Percentiles rank a stretch among this genome's conserved stretches.
Conservation (phyloP, 2,113 vertebrate genomes). For the Rostratula benghalensis region DNA sequence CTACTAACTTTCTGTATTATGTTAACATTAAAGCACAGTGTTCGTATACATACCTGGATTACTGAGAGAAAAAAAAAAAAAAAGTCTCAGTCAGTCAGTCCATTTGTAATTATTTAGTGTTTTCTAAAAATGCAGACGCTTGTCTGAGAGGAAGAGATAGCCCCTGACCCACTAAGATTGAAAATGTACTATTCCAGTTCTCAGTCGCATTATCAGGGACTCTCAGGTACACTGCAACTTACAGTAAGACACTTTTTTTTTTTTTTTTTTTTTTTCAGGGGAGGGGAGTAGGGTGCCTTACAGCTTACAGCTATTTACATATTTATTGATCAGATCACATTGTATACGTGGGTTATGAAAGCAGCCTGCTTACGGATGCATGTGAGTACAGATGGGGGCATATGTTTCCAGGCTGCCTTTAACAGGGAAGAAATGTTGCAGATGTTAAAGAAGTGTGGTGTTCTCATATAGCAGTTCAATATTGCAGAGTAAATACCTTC, state of each 20-base stretch:
- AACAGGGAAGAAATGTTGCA: neutral
- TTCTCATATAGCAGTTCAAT: neutral
- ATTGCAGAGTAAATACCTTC: neutral
- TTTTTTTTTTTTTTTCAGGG: neutral
- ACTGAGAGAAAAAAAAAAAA: neutral
- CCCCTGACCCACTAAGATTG: fast-evolving
- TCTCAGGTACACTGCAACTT: neutral
- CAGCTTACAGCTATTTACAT: neutral
- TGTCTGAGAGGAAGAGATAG: neutral
- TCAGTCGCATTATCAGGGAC: neutral
- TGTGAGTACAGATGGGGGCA: neutral
- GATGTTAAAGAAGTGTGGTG: neutral
- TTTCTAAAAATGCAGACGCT: neutral
- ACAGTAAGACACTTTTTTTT: neutral
- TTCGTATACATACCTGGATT: neutral
- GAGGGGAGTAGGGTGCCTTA: neutral
- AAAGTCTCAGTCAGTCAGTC: neutral
- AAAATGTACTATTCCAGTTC: neutral
- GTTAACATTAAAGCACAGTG: neutral
- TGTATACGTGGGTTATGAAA: neutral
- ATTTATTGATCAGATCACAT: neutral
- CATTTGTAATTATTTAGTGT: neutral
- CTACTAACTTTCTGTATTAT: neutral
- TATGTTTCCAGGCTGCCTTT: neutral
- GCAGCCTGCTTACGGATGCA: neutral